phyloP scores from a whole-genome alignment of 1,140 invertebrate species.

The Rhyzopertha dominica region DNA sequence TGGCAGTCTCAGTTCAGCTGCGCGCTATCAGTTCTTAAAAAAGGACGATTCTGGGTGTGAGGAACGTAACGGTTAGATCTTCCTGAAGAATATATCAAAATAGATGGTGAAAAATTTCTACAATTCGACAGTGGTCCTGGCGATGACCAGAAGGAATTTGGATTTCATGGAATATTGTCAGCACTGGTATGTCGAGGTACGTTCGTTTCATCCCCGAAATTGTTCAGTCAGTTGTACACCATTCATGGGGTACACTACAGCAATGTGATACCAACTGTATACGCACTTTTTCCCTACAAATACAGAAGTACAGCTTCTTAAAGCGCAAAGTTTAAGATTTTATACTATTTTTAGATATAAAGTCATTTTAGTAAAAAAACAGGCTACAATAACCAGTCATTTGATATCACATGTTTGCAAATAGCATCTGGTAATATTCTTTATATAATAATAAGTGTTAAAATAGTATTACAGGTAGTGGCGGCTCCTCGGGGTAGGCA shows the following conservation, averaged over 20 bases:
- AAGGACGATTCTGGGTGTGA: background rate
- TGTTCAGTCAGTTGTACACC: conserved; percentile 14
- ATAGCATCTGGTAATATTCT: no score
- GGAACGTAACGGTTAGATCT: background rate
- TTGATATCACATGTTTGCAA: no score
- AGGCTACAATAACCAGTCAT: no score
- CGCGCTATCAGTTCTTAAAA: background rate
- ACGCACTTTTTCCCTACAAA: conserved; percentile 14
- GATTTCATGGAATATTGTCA: background rate
- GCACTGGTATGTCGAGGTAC: conserved; percentile 14
- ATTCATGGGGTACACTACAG: conserved; percentile 14
- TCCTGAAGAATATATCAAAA: conserved; percentile 1
- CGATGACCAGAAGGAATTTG: conserved; percentile 1
- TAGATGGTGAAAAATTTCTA: conserved; percentile 4
- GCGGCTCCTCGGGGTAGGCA: no score
- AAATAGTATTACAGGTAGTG: no score
- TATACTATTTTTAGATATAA: no score
- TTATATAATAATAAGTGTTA: no score
- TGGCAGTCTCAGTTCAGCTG: background rate
- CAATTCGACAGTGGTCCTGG: conserved; percentile 3
- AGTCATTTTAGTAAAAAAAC: no score
- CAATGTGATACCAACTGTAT: conserved; percentile 12
- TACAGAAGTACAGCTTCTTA: no score
- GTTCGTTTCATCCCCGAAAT: conserved; percentile 1
- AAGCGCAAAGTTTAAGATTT: no score